phyloP scores from a whole-genome alignment of 1,140 invertebrate species.

The Magallana gigas region DNA sequence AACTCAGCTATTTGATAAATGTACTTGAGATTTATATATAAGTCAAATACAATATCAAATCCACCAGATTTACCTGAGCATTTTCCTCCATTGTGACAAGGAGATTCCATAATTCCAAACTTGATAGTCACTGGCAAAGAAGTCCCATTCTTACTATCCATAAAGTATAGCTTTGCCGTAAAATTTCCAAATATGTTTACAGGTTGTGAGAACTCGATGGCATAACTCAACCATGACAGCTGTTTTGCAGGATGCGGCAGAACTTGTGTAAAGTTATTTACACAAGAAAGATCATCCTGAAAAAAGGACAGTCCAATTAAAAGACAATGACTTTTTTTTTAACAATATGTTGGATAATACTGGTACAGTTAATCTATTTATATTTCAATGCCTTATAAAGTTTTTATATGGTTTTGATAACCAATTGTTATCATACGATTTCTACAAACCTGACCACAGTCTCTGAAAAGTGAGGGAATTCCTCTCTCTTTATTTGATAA shows the following conservation, averaged over 20 bases:
- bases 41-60: no score
- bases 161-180: slow-evolving; percentile 43
- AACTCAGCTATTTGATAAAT: no score
- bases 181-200: slow-evolving; percentile 39
- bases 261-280: slow-evolving; percentile 30
- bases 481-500: background rate
- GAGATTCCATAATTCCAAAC: slow-evolving; percentile 58
- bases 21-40: no score
- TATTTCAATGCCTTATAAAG: no score
- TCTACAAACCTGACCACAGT: background rate
- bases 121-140: slow-evolving; percentile 51
- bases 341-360: no score
- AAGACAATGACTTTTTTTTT: no score
- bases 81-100: slow-evolving; percentile 54
- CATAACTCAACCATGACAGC: slow-evolving; percentile 50
- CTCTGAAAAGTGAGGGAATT: slow-evolving; percentile 2
- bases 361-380: no score
- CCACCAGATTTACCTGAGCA: slow-evolving; percentile 50
- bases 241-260: slow-evolving; percentile 3
- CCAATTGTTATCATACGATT: no score
- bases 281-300: background rate
- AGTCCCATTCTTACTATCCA: slow-evolving; percentile 43
- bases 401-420: no score
- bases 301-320: background rate
- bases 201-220: slow-evolving; percentile 37